Percentiles rank a stretch among this genome's conserved stretches.
Conservation (phyloP, 2,113 vertebrate genomes). For the Sapayoa aenigma region DNA sequence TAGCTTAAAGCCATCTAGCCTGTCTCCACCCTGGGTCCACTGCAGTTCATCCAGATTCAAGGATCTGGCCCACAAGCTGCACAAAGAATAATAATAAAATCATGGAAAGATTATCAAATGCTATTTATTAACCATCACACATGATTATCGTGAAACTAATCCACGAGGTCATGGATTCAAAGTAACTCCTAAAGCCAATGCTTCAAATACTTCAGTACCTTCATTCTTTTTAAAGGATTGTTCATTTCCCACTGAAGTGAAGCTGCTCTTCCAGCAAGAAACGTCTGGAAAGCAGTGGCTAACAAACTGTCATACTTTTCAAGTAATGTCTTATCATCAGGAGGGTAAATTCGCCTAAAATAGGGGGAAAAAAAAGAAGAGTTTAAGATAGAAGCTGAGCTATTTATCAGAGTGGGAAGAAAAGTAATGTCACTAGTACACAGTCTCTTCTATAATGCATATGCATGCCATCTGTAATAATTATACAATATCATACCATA, state of each 20-base stretch:
- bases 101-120: neutral
- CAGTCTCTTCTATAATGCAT: neutral
- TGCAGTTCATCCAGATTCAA: constrained; percentile 22
- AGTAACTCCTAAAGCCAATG: neutral
- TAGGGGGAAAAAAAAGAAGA: neutral
- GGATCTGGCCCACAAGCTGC: constrained; percentile 5
- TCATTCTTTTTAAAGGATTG: constrained; percentile 98
- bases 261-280: constrained; percentile 95
- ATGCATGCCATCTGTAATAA: neutral
- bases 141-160: neutral
- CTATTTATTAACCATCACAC: neutral
- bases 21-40: neutral
- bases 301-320: constrained; percentile 97
- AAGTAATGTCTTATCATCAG: constrained; percentile 94
- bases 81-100: constrained; percentile 3
- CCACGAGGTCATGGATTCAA: neutral
- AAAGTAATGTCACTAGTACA: neutral
- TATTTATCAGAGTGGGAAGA: neutral
- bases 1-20: constrained; percentile 36
- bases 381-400: neutral
- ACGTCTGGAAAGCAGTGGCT: constrained; percentile 94
- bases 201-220: constrained; percentile 73
- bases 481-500: neutral
- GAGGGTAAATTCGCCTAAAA: constrained; percentile 96
- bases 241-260: constrained; percentile 97